phyloP scores from a whole-genome alignment of 2,888 invertebrate species.

The Cerceris ruficornis region DNA sequence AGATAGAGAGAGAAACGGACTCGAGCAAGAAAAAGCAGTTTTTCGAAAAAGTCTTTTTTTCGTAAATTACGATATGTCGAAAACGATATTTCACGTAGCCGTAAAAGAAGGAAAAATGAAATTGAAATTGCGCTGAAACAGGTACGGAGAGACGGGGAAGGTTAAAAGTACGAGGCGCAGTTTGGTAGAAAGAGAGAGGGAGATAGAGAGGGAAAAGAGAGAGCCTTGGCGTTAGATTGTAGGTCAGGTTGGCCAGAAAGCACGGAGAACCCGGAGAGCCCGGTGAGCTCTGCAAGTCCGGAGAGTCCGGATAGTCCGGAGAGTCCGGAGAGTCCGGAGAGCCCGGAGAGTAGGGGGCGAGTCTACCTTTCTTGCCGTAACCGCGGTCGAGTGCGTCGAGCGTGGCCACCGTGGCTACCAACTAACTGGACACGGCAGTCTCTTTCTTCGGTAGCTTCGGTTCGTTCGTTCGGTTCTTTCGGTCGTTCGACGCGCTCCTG shows the following conservation, averaged over 20 bases:
- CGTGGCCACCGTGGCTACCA: conserved; percentile 66
- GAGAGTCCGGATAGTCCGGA: too few species aligned
- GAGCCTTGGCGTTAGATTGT: conserved; percentile 73
- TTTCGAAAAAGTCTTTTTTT: too few species aligned
- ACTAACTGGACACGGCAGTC: conserved; percentile 80
- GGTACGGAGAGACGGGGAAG: background rate
- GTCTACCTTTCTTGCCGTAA: conserved; percentile 75
- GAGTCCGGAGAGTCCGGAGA: too few species aligned
- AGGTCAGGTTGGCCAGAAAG: conserved; percentile 71
- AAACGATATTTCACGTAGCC: too few species aligned
- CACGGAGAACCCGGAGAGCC: background rate
- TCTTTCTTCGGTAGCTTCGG: conserved; percentile 74
- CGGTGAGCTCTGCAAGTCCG: too few species aligned
- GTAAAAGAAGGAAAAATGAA: too few species aligned
- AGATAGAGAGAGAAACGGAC: too few species aligned
- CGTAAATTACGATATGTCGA: too few species aligned
- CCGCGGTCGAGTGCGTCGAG: conserved; percentile 13
- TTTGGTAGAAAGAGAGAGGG: conserved; percentile 5
- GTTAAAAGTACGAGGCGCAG: background rate
- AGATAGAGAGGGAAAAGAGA: conserved; percentile 44
- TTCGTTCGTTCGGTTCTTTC: conserved; percentile 66
- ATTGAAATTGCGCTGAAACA: background rate
- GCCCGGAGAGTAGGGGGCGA: conserved; percentile 54
- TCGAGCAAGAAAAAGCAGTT: too few species aligned
- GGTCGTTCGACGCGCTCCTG: conserved; percentile 9